A percentile compares a stretch with the other conserved stretches of the same genome.
Evolutionary conservation across 2,113 vertebrate genomes (phyloP).

Genomic region (Carlito syrichta): DNA sequence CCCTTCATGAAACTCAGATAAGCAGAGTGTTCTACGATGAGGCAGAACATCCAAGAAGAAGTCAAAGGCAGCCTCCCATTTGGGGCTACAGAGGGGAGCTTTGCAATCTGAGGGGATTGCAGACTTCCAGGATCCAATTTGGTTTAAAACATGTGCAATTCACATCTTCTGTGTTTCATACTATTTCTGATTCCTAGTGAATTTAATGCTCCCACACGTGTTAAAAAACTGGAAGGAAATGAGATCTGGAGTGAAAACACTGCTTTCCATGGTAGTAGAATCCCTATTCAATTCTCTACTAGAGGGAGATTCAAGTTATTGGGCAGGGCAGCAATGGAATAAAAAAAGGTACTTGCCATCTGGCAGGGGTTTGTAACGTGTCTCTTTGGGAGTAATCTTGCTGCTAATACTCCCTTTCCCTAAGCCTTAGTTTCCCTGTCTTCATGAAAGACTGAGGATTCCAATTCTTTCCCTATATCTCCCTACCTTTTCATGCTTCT

Average conservation of each 20-base stretch:
- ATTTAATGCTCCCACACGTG: background rate
- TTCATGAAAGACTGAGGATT: background rate
- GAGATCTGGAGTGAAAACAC: background rate
- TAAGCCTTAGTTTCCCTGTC: slow-evolving; percentile 31
- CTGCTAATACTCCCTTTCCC: background rate
- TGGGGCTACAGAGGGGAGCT: background rate
- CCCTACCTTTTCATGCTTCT: background rate
- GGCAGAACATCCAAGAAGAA: background rate
- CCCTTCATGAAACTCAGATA: accelerated
- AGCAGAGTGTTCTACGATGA: accelerated
- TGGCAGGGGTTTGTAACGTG: too few relatives aligned
- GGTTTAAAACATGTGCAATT: background rate
- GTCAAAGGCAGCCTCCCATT: background rate
- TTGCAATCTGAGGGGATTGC: background rate
- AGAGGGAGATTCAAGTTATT: background rate
- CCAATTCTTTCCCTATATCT: background rate
- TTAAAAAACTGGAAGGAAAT: background rate
- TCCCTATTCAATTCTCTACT: background rate
- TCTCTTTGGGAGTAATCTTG: background rate
- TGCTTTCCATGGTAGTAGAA: background rate
- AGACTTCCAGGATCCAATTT: background rate
- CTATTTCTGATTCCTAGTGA: background rate
- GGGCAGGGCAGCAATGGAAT: background rate
- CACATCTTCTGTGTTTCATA: background rate
- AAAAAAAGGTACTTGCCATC: background rate